Percentiles rank a stretch among this genome's conserved stretches.
Evolutionary conservation across 2,797 vertebrate genomes (phyloP).

Genomic region (Squalus acanthias): DNA sequence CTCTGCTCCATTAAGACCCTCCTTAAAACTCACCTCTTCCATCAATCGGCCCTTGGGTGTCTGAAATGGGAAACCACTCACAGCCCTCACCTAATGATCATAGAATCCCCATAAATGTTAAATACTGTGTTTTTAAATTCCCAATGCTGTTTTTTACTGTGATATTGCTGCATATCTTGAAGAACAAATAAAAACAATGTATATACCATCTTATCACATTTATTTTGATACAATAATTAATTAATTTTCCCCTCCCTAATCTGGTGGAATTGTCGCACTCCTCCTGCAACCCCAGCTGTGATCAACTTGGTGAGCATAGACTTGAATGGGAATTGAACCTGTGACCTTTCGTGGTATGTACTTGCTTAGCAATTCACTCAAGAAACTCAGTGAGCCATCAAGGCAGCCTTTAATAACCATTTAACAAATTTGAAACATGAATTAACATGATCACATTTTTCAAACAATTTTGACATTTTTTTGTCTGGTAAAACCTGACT

Average conservation of each 20-base stretch:
- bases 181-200: not conserved
- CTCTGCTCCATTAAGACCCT: no score
- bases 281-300: not conserved
- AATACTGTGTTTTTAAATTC: not conserved
- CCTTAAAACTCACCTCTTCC: no score
- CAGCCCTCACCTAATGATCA: not conserved
- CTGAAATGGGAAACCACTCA: not conserved
- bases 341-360: not conserved
- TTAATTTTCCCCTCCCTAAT: not conserved
- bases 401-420: not conserved
- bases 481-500: not conserved
- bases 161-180: not conserved
- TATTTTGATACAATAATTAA: not conserved
- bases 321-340: not conserved
- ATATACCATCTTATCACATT: not conserved
- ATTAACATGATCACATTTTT: conserved; percentile 14
- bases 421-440: not conserved
- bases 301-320: not conserved
- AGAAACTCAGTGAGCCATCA: not conserved
- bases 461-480: not conserved
- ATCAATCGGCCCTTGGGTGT: no score
- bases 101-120: not conserved
- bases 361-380: not conserved
- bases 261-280: not conserved
- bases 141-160: not conserved